A percentile compares a stretch with the other conserved stretches of the same genome.
Evolutionary conservation across 2,113 vertebrate genomes (phyloP).

Genomic region (Procapra przewalskii): DNA sequence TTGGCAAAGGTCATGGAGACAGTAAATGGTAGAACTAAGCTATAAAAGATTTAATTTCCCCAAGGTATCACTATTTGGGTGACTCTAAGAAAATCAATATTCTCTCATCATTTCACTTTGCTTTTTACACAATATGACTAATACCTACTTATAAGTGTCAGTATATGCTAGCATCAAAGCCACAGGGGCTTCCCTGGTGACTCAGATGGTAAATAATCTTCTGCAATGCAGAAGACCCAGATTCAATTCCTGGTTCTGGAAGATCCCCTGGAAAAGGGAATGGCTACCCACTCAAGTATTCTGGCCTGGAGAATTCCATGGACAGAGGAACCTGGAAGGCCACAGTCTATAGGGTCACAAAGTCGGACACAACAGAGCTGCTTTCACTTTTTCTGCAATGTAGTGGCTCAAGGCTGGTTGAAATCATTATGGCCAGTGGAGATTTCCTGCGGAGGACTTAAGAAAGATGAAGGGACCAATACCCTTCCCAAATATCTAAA

Average conservation of each 20-base stretch:
- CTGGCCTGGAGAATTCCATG: background rate
- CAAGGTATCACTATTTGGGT: background rate
- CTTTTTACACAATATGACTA: background rate
- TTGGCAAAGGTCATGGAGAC: background rate
- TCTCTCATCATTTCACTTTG: background rate
- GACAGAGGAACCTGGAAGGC: background rate
- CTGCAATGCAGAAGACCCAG: background rate
- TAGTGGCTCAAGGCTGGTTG: background rate
- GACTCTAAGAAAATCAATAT: background rate
- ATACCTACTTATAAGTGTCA: background rate
- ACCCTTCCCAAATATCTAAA: background rate
- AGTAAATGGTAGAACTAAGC: background rate
- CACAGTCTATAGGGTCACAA: background rate
- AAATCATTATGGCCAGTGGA: background rate
- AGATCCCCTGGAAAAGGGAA: background rate
- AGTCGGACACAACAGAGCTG: background rate
- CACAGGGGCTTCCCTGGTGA: background rate
- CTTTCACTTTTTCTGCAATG: background rate
- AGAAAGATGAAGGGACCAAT: background rate
- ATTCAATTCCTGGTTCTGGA: background rate
- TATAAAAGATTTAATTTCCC: background rate
- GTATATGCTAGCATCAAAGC: background rate
- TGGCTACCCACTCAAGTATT: background rate
- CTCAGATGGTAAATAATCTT: background rate
- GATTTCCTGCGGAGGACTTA: background rate